phyloP scores from a whole-genome alignment of 2,797 vertebrate species.

The Liasis olivaceus region DNA sequence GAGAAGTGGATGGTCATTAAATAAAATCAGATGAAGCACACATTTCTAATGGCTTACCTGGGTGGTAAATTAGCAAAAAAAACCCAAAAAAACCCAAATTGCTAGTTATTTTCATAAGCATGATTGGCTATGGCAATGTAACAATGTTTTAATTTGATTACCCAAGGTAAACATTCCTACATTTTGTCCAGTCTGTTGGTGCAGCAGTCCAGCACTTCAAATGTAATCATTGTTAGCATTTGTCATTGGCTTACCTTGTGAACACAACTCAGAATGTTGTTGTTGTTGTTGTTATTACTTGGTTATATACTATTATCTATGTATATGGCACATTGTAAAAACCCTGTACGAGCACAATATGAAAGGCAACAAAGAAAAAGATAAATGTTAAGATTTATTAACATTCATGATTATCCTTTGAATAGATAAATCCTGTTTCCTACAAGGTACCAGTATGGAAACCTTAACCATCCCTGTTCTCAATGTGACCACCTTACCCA shows the following conservation, averaged over 20 bases:
- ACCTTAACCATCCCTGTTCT: not conserved
- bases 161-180: conserved; percentile 63
- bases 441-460: too few relatives aligned
- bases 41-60: conserved; percentile 74
- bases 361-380: not conserved
- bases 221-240: not conserved
- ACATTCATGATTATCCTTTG: not conserved
- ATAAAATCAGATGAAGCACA: conserved; percentile 68
- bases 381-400: not conserved
- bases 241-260: not conserved
- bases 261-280: not conserved
- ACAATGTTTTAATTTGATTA: conserved; percentile 64
- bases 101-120: conserved; percentile 57
- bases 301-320: not conserved
- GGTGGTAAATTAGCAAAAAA: conserved; percentile 63
- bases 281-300: too few relatives aligned
- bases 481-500: not conserved
- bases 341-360: not conserved
- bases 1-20: conserved; percentile 73
- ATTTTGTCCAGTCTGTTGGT: conserved; percentile 36
- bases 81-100: conserved; percentile 30
- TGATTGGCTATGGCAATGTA: conserved; percentile 69
- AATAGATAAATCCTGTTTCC: not conserved
- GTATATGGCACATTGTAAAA: too few relatives aligned
- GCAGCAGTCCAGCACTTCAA: not conserved